Base-by-base conservation (phyloP, 1,140 invertebrate species). In the Trichonephila clavipes region DNA sequence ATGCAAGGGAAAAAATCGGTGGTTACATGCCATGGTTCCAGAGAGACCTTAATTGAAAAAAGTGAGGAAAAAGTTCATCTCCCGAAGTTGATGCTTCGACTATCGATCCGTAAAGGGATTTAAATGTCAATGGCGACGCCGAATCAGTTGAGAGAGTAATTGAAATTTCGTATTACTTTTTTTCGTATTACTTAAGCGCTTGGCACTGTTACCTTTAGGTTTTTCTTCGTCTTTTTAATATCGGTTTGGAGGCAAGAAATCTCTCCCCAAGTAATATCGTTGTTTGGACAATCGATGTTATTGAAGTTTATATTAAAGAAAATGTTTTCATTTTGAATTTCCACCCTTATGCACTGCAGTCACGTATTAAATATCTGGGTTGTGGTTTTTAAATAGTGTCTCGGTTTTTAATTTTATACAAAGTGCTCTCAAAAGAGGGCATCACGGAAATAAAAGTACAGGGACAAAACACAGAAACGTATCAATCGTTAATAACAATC, bases 111-210 rank as follows among this genome's bases (percentile, higher is more conserved):
- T 12, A 7, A 28, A 28, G 72, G 72, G 40, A 77, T 77, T 77
- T 77, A 77, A 77, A 77, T 77, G 72, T 77, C 72, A 77, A 12
- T 77, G 1, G 72, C 72, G 72, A 77, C 72, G 72, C 72, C 72
- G 72, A 77, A 77, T 77, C 28, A 77, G 24, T 34, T 40, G 72
- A 77, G 28, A 40, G 72, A 77, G 72, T 77, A 77, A 77, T 77
- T 77, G 72, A 77, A 77, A 77, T 77, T 77, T 77, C 18, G 16
- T 34, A 77, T 77, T 77, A 18, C 72, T 77, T 77, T 40, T 34
- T 40, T 51, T 5, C 7, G 2, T 44, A 4, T 7, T 44, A 2
- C 7, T 44, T 62, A 2, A 40, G 34, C 34, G 51, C 28, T 77
- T 77, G 40, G 3, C 18, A 16, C 28, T 14, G 72, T 77, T 77